phyloP scores from a whole-genome alignment of 2,797 vertebrate species.

The Poeciliopsis turneri region DNA sequence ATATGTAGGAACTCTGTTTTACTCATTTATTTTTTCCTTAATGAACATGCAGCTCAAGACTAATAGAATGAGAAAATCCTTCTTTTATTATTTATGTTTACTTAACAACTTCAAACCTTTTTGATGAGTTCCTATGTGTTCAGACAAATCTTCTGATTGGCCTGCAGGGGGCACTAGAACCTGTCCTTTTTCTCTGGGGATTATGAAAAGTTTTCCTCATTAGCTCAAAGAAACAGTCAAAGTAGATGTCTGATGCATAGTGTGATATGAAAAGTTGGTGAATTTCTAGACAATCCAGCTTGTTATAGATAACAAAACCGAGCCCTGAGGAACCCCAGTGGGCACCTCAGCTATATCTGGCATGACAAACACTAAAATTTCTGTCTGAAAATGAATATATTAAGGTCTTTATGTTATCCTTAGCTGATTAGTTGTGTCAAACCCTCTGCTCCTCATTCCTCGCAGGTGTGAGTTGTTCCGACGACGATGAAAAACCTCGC shows the following conservation, averaged over 20 bases:
- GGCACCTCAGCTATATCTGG: background rate
- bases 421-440: background rate
- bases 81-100: background rate
- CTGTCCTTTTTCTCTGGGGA: background rate
- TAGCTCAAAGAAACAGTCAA: background rate
- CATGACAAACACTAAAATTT: background rate
- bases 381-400: background rate
- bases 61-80: background rate
- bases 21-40: background rate
- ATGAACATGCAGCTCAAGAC: background rate
- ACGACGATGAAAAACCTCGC: conserved; percentile 98
- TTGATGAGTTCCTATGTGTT: background rate
- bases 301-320: background rate
- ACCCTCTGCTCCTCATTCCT: rapidly evolving
- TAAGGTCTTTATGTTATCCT: background rate
- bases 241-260: background rate
- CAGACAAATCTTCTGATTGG: background rate
- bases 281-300: background rate
- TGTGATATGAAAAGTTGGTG: background rate
- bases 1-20: background rate
- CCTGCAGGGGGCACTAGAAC: conserved; percentile 17
- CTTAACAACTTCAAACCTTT: background rate
- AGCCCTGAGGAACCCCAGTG: background rate
- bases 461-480: conserved; percentile 95
- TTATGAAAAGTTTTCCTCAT: background rate